Conservation (phyloP, 2,888 invertebrate genomes). For the Acleris sparsana region DNA sequence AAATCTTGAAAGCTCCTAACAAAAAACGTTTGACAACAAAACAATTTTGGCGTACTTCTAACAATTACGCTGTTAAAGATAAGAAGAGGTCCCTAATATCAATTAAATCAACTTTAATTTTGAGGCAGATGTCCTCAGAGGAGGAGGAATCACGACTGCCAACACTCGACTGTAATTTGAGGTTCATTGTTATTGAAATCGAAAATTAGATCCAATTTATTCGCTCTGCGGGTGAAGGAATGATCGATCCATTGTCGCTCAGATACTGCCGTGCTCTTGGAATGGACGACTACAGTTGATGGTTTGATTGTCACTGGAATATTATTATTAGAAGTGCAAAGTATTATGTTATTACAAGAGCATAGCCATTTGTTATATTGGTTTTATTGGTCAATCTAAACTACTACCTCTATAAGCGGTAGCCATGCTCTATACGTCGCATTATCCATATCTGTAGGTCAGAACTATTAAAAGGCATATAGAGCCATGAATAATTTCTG, state of each 20-base stretch:
- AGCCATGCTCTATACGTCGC: no score
- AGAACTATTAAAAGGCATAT: no score
- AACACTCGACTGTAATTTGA: constrained; percentile 44
- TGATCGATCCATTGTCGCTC: constrained; percentile 60
- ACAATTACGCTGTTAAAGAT: constrained; percentile 26
- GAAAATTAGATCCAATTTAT: constrained; percentile 74
- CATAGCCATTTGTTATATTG: not conserved
- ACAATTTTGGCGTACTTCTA: constrained; percentile 7
- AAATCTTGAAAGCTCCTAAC: not conserved
- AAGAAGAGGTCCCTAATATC: constrained; percentile 29
- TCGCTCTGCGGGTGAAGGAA: constrained; percentile 52
- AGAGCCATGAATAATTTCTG: no score
- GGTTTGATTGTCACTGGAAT: constrained; percentile 6
- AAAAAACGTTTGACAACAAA: constrained; percentile 5
- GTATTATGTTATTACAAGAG: not conserved
- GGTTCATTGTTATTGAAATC: constrained; percentile 68
- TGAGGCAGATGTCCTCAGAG: constrained; percentile 27
- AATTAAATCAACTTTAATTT: constrained; percentile 36
- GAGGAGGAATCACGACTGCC: constrained; percentile 35
- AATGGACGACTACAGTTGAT: constrained; percentile 37
- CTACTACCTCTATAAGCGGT: no score
- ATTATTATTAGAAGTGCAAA: not conserved
- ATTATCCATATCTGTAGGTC: no score
- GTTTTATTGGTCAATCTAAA: not conserved
- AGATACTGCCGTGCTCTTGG: constrained; percentile 32